phyloP scores from a whole-genome alignment of 2,888 invertebrate species.

The Caenorhabditis macrosperma region DNA sequence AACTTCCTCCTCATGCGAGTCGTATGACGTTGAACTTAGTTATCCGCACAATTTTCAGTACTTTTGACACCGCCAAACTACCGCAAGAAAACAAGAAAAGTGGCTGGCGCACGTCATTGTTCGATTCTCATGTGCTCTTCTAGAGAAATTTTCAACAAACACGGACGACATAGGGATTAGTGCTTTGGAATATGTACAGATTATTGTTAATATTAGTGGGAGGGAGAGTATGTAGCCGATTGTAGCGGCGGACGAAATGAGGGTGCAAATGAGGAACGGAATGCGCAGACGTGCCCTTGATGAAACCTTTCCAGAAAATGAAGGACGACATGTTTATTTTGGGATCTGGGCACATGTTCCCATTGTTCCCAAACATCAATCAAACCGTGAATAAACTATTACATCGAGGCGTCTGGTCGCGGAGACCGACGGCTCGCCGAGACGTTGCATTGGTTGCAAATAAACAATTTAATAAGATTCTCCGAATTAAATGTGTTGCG shows the following conservation, averaged over 20 bases:
- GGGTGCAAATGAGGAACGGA: not conserved
- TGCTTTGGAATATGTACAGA: conserved; percentile 14
- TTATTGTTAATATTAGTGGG: conserved; percentile 30
- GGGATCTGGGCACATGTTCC: conserved; percentile 8
- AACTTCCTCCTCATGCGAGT: not conserved
- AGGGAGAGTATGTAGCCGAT: not conserved
- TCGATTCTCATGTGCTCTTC: conserved; percentile 9
- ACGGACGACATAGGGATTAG: conserved; percentile 28
- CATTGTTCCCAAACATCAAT: conserved; percentile 38
- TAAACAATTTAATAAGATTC: conserved; percentile 42
- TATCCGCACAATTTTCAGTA: not conserved
- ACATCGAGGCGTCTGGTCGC: not conserved
- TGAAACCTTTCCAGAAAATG: no score
- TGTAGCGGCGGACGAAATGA: not conserved
- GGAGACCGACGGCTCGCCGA: not conserved
- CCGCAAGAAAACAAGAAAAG: not conserved
- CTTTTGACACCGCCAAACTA: conserved; percentile 4
- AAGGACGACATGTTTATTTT: conserved; percentile 34
- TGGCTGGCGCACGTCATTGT: conserved; percentile 25
- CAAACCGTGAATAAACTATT: conserved; percentile 17
- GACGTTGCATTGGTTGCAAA: conserved; percentile 20
- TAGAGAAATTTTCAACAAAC: conserved; percentile 27
- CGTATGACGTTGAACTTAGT: not conserved
- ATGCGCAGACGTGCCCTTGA: no score
- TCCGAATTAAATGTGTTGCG: conserved; percentile 13